Percentiles rank a stretch among this genome's conserved stretches.
These are phyloP conservation scores for Matsumurasca onukii DNA, from an alignment of 1,140 invertebrate species.

Conservation along the genomic window DNA sequence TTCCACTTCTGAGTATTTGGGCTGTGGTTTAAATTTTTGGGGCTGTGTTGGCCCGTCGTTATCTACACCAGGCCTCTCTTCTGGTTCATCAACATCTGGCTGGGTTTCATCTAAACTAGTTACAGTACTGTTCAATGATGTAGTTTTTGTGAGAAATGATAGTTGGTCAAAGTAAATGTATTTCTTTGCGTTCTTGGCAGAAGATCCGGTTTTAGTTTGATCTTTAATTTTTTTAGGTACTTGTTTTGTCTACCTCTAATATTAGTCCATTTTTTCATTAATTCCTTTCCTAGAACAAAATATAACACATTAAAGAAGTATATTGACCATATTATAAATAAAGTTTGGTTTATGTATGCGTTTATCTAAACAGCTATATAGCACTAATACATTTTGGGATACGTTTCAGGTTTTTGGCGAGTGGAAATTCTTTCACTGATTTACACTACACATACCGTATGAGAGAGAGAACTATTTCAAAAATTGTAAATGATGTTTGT, in stretches of 20 bases:
- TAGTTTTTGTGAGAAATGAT: constrained; percentile 15
- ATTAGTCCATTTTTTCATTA: background rate
- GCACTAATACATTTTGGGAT: background rate
- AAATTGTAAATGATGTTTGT: constrained; percentile 29
- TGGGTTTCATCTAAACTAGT: no score
- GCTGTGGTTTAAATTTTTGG: no score
- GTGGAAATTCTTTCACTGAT: constrained; percentile 27
- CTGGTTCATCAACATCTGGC: no score
- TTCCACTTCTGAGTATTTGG: no score
- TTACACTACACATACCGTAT: constrained; percentile 28
- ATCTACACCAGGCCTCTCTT: no score
- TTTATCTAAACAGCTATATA: background rate
- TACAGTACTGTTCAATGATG: background rate
- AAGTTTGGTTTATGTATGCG: background rate
- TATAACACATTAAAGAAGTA: background rate
- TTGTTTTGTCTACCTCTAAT: background rate
- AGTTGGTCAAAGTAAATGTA: constrained; percentile 26
- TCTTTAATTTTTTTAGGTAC: background rate
- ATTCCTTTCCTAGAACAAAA: background rate
- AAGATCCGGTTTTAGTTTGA: constrained; percentile 9
- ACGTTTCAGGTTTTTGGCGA: background rate
- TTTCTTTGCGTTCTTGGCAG: constrained; percentile 13
- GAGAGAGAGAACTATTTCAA: constrained; percentile 19
- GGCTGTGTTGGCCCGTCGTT: no score
- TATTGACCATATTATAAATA: background rate